phyloP scores from a whole-genome alignment of 2,113 vertebrate species.

The Sardina pilchardus region DNA sequence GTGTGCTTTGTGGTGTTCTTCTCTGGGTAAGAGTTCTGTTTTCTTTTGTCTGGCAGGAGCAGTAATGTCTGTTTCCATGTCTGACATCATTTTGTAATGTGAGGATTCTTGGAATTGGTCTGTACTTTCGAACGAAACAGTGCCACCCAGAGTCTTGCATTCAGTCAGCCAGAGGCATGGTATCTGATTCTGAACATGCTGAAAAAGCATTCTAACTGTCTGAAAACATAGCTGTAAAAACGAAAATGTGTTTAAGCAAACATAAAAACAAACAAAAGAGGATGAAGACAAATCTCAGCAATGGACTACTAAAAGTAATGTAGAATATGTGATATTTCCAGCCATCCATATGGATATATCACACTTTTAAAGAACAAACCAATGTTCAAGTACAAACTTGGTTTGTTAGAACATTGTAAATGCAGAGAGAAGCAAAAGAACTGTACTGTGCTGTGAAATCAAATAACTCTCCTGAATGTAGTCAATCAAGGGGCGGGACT shows the following conservation, averaged over 20 bases:
- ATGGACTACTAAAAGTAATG: not conserved
- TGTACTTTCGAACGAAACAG: conserved; percentile 18
- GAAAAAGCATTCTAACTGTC: not conserved
- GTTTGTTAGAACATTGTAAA: not conserved
- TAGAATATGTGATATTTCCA: not conserved
- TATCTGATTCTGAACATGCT: not conserved
- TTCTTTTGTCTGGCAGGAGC: conserved; percentile 51
- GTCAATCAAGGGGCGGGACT: conserved; percentile 18
- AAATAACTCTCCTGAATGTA: not conserved
- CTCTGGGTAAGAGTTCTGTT: conserved; percentile 48
- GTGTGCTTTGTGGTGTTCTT: conserved; percentile 43
- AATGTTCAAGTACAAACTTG: not conserved
- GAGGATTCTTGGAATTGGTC: conserved; percentile 40
- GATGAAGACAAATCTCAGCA: not conserved
- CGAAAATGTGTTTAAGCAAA: not conserved
- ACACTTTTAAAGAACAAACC: not conserved
- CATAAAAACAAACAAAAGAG: not conserved
- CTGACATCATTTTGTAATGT: conserved; percentile 54
- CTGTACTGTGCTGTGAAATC: not conserved
- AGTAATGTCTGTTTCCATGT: conserved; percentile 48
- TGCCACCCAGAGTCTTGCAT: conserved; percentile 21
- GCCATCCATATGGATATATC: not conserved
- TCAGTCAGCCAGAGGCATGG: not conserved
- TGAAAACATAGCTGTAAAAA: not conserved
- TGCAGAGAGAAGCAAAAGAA: not conserved